Evolutionary conservation across 1,140 invertebrate genomes (phyloP), one percentile per base, ranked within the genome.

Genomic region (Pachypeltis micranthus): DNA sequence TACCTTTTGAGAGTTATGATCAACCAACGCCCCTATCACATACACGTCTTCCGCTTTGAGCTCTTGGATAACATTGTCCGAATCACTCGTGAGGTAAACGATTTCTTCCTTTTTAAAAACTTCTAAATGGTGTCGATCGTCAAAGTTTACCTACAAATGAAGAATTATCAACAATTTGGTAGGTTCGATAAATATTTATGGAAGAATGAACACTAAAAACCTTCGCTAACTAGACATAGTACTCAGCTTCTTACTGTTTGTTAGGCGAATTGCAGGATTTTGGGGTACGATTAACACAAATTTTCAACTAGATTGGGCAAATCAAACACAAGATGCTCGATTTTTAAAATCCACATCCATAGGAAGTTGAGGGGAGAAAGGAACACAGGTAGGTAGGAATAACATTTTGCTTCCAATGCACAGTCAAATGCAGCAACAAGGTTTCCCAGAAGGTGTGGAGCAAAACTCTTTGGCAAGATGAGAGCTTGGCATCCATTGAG

Each of bases 1-100:
- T 74, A 91, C 90, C 80, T 98, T 98, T 68, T 96, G 86, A 67
- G 85, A 80, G 78, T 98, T 98, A 73, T 98, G 96, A 78, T 99
- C 96, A 0, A 99, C 93, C 19, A 99, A 76, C 57, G 95, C 96
- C 47, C 96, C 96, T 75, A 98, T 98, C 44, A 98, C 83, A 71
- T 97, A 98, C 44, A 87, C 82, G 74, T 86, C 88, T 63, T 85
- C 79, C 16, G 87, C 80, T 67, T 91, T 83, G 64, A 98, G 77
- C 56, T 77, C 74, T 59, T 84, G 80, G 61, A 98, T 81, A 1
- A 93, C 75, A 79, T 93, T 94, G 58, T 91, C 84, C 2, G 95
- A 98, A 73, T 99, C 96, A 74, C 93, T 93, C 23, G 90, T 89
- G 58, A 99, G 79, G 75, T 98, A 99, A 1, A 98, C 78, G 62